Conservation (phyloP, 2,797 vertebrate genomes). For the Anabacerthia variegaticeps region DNA sequence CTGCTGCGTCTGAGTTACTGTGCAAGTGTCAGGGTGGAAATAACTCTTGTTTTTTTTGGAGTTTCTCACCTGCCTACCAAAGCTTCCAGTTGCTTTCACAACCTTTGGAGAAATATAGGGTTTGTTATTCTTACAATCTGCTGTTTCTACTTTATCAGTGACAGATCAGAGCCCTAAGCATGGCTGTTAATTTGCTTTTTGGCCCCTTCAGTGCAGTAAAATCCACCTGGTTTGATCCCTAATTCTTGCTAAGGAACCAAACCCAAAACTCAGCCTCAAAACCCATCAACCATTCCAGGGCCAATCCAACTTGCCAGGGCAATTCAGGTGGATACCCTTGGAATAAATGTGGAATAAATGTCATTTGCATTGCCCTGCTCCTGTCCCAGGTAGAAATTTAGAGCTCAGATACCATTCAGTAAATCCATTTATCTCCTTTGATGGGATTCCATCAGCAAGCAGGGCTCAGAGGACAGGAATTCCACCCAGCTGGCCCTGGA, state of each 20-base stretch:
- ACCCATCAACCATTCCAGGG: not conserved
- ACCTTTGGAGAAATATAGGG: not conserved
- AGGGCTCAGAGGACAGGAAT: too few relatives aligned
- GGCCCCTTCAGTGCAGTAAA: not conserved
- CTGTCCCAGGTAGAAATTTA: not conserved
- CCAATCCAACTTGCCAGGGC: not conserved
- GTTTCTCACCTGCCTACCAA: not conserved
- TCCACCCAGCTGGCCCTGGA: not conserved
- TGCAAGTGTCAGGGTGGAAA: not conserved
- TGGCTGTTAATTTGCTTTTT: not conserved
- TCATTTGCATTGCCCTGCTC: not conserved
- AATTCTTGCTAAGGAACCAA: not conserved
- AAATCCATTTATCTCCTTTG: not conserved
- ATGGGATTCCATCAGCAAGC: not conserved
- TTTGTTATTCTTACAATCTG: not conserved
- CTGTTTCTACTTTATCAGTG: not conserved
- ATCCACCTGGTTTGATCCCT: not conserved
- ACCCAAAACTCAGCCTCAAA: not conserved
- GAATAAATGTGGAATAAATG: not conserved
- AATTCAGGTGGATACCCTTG: not conserved
- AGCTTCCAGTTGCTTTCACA: not conserved
- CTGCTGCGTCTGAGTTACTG: not conserved
- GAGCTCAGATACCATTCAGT: not conserved
- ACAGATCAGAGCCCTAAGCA: not conserved
- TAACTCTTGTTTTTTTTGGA: not conserved